Base-by-base conservation (phyloP, 2,888 invertebrate species). In the Hypselothyrea guttata region DNA sequence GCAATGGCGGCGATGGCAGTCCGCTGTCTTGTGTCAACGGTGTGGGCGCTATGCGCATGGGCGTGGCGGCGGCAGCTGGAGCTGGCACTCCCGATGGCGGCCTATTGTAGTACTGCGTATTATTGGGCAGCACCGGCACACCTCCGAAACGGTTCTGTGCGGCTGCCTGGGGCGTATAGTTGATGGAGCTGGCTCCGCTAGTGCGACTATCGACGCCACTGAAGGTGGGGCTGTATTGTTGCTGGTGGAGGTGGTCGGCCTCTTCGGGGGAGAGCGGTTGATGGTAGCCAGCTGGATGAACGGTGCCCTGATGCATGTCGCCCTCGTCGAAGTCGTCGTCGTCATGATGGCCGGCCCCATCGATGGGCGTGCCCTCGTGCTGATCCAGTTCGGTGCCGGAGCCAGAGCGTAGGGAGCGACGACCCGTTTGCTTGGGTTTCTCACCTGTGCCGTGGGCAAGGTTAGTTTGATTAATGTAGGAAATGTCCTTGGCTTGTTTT, bases 401-500 rank as follows among this genome's bases (percentile, higher is more conserved):
- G 67, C 90, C 91, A 38, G 91, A 89, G 42, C 88, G 87, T 45
- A 92, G 87, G 38, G 92, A 92, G 37, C 92, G 92, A 28, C 93
- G 91, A 7, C 93, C 93, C 40, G 91, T 88, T 85, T 93, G 93
- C 62, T 92, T 91, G 13, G 93, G 92, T 73, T 87, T 87, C 60
- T 88, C 89, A 89, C 91, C 92, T 88, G 84, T 82, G 66, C 56
- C 69, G 44, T 76, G 73, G 72, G 76, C 75, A 61, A 62, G 63
- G 83, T 82, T 78, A 66, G 42, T 71, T 86, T 87, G 87, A 90
- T 89, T 88, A 71, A 93, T 87, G 87, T 92, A 93, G 89, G 92
- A 91, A 88, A 93, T 92, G 85, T 93, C 93, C 89, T 91, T 92
- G 66, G 93, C 92, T 38, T 92, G 91, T 84, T 92, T 92, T 47